Evolutionary conservation across 2,797 vertebrate genomes (phyloP).

Genomic region (Siniperca scherzeri): DNA sequence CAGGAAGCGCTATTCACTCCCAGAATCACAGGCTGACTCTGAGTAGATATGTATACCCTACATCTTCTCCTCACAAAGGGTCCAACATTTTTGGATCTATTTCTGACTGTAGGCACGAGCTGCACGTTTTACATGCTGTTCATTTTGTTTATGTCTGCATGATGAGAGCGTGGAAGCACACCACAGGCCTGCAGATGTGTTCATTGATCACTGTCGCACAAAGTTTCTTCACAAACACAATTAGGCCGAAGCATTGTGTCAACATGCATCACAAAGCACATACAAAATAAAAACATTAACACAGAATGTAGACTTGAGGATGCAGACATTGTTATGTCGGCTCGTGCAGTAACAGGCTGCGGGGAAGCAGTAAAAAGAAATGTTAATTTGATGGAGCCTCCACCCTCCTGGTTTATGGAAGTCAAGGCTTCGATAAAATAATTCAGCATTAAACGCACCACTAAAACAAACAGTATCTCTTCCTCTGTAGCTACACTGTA

Average conservation of each 20-base stretch:
- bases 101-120: slow-evolving; percentile 8
- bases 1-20: slow-evolving; percentile 53
- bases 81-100: neutral
- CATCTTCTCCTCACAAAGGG: slow-evolving; percentile 18
- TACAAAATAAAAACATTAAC: neutral
- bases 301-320: neutral
- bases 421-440: slow-evolving; percentile 35
- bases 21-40: slow-evolving; percentile 36
- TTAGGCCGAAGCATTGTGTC: neutral
- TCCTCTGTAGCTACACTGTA: slow-evolving; percentile 10
- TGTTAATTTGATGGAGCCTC: slow-evolving; percentile 35
- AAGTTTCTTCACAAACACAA: slow-evolving; percentile 68
- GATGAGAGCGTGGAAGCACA: slow-evolving; percentile 17
- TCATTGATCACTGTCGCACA: slow-evolving; percentile 43
- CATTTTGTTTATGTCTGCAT: slow-evolving; percentile 12
- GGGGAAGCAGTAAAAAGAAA: slow-evolving; percentile 24
- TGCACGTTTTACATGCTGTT: neutral
- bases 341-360: slow-evolving; percentile 36
- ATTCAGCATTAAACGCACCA: slow-evolving; percentile 23
- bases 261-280: neutral
- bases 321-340: neutral
- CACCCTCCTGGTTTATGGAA: slow-evolving; percentile 49
- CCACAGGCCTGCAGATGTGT: slow-evolving; percentile 54
- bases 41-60: slow-evolving; percentile 19
- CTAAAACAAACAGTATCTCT: slow-evolving; percentile 17